These are phyloP conservation scores for Polylopha cassiicola DNA, from an alignment of 2,888 invertebrate species.

Conservation along the genomic window DNA sequence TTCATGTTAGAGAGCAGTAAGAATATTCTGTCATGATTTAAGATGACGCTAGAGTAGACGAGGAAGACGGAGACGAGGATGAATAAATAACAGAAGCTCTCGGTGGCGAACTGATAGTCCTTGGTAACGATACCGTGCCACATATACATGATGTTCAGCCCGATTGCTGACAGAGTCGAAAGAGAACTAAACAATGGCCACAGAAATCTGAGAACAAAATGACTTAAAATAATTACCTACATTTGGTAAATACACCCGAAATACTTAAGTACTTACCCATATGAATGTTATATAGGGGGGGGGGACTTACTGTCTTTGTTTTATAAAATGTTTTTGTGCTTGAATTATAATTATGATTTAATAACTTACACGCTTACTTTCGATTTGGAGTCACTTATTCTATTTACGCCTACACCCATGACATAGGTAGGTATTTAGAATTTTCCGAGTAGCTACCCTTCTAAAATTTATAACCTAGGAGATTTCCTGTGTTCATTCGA, in stretches of 20 bases:
- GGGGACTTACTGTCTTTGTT: too few relatives aligned
- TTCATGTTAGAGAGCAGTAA: slow-evolving; percentile 41
- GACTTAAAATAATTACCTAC: not conserved
- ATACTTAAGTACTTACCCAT: slow-evolving; percentile 36
- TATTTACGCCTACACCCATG: too few relatives aligned
- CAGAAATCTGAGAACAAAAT: slow-evolving; percentile 38
- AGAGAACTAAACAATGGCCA: slow-evolving; percentile 35
- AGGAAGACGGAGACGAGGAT: slow-evolving; percentile 37
- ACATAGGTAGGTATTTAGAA: too few relatives aligned
- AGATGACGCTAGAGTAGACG: slow-evolving; percentile 34
- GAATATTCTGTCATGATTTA: slow-evolving; percentile 35
- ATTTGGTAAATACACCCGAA: not conserved
- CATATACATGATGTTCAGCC: slow-evolving; percentile 37
- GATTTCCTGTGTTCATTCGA: too few relatives aligned
- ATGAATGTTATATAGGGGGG: slow-evolving; percentile 34
- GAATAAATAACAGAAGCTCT: slow-evolving; percentile 50
- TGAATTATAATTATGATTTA: too few relatives aligned
- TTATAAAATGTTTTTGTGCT: too few relatives aligned
- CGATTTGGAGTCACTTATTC: too few relatives aligned
- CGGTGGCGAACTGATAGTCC: slow-evolving; percentile 49
- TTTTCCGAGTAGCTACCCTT: too few relatives aligned
- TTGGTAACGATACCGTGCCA: slow-evolving; percentile 32
- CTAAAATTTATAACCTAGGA: too few relatives aligned
- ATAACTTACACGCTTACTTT: too few relatives aligned
- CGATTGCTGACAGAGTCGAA: slow-evolving; percentile 29